These are phyloP conservation scores for Peromyscus polionotus DNA, from an alignment of 2,113 vertebrate species.

Conservation along the genomic window DNA sequence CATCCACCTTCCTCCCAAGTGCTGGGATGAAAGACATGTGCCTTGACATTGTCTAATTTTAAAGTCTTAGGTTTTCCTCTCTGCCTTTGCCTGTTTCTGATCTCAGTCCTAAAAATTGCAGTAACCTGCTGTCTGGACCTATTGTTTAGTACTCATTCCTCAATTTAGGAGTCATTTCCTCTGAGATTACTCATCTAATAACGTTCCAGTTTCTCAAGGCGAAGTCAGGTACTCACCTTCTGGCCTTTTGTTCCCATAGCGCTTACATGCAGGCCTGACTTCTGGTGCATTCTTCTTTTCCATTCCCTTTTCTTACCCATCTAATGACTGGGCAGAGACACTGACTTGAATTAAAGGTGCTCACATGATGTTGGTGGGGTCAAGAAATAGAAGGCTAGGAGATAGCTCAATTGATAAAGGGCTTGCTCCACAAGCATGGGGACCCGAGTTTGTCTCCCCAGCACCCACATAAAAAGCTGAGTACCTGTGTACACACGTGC, in stretches of 20 bases:
- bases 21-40: neutral
- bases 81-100: conserved; percentile 42
- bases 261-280: neutral
- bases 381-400: neutral
- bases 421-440: neutral
- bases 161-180: conserved; percentile 62
- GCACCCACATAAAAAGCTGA: neutral
- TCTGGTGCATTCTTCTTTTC: neutral
- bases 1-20: neutral
- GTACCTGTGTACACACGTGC: neutral
- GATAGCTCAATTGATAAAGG: too few species aligned
- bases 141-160: conserved; percentile 14
- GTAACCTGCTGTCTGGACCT: neutral
- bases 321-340: neutral
- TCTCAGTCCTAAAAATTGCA: conserved; percentile 10
- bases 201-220: neutral
- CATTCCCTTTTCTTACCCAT: neutral
- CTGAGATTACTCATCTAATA: conserved; percentile 20
- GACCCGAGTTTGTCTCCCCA: too few species aligned
- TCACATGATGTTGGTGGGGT: neutral
- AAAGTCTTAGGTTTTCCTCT: conserved; percentile 24
- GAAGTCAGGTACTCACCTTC: neutral
- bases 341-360: conserved; percentile 17
- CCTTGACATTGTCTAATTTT: conserved; percentile 15
- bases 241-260: neutral